These are phyloP conservation scores for Manis javanica DNA, from an alignment of 2,797 vertebrate species.

Conservation along the genomic window DNA sequence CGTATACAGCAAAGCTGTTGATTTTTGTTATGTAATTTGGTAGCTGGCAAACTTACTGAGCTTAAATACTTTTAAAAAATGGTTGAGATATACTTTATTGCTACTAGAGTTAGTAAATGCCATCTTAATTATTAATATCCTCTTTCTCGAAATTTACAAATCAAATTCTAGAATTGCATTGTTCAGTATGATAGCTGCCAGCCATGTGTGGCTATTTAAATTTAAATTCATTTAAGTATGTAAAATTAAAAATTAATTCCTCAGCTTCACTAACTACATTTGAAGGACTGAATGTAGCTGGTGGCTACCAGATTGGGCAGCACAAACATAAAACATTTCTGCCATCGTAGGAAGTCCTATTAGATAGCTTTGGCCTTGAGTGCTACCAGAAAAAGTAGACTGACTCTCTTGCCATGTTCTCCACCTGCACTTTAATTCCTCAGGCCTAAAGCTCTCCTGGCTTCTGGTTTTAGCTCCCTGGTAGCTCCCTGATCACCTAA, in stretches of 20 bases:
- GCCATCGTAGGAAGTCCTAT: neutral
- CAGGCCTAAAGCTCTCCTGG: neutral
- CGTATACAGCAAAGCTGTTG: neutral
- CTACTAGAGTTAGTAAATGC: neutral
- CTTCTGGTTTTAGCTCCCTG: neutral
- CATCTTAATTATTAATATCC: neutral
- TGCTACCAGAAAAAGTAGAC: accelerated
- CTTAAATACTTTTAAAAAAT: neutral
- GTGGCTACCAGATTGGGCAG: neutral
- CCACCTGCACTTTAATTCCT: accelerated
- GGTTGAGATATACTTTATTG: neutral
- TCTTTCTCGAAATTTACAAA: neutral
- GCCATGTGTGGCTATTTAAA: neutral
- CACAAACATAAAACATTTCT: neutral
- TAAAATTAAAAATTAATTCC: neutral
- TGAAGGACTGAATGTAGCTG: neutral
- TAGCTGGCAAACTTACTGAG: neutral
- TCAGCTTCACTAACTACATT: neutral
- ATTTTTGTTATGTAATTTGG: neutral
- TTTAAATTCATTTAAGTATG: slow-evolving; percentile 37
- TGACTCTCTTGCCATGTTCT: too few relatives aligned
- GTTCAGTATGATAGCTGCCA: neutral
- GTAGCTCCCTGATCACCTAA: neutral
- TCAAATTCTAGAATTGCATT: neutral
- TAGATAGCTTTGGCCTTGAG: too few relatives aligned